Evolutionary conservation across 2,888 invertebrate genomes (phyloP).

Genomic region (Luffia ferchaultella): DNA sequence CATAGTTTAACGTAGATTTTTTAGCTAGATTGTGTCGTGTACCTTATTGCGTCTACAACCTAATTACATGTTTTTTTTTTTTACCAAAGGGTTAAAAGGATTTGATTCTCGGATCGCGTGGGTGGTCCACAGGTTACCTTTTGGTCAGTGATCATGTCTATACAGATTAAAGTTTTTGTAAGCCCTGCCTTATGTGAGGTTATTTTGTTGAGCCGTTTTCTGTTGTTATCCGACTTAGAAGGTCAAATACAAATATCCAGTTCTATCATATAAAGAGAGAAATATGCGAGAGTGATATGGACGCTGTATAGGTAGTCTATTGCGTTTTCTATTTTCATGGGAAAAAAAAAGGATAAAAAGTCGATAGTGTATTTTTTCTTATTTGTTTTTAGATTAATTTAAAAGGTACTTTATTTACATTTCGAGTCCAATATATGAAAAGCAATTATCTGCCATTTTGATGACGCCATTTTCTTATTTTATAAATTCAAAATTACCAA

Average conservation of each 20-base stretch:
- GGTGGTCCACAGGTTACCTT: not conserved
- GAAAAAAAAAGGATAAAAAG: no score
- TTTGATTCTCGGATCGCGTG: not conserved
- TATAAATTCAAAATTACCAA: no score
- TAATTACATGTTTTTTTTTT: not conserved
- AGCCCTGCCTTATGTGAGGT: not conserved
- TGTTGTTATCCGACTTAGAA: not conserved
- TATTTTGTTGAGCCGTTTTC: not conserved
- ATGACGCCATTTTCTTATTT: no score
- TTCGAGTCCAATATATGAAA: no score
- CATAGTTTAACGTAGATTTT: not conserved
- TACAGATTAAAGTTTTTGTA: not conserved
- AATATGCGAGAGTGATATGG: no score
- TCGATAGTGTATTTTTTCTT: no score
- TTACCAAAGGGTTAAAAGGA: not conserved
- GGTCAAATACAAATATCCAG: not conserved
- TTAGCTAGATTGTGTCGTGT: not conserved
- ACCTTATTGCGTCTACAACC: not conserved
- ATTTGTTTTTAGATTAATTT: no score
- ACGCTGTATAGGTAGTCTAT: no score
- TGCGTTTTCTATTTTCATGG: not conserved
- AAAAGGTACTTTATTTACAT: no score
- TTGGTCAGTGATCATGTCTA: not conserved
- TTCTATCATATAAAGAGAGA: no score
- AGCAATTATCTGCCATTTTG: no score